Evolutionary conservation across 2,797 vertebrate genomes (phyloP), one percentile per base, ranked within the genome.

Genomic region (Petrocephalus schoutedeni): DNA sequence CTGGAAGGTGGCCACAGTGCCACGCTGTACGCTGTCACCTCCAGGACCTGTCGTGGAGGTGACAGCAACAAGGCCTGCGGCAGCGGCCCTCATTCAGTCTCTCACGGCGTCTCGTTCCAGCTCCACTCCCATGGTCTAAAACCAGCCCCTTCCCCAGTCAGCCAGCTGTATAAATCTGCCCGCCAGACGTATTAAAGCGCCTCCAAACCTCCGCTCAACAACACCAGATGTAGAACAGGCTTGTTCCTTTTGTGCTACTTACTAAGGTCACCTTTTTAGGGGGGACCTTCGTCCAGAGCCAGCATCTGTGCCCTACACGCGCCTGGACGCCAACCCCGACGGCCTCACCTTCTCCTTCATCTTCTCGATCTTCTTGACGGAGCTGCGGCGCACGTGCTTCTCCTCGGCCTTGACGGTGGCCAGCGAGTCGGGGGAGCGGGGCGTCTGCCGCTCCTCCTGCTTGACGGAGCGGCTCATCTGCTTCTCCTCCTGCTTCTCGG

Each of bases 401-500:
- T 99, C 98, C 10, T 99, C 98, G 0, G 96, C 95, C 91, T 96
- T 97, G 89, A 98, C 94, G 0, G 92, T 97, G 92, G 97, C 93
- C 2, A 97, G 94, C 0, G 98, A 96, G 93, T 99, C 98, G 0
- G 98, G 98, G 21, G 98, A 99, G 57, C 98, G 98, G 0, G 98
- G 98, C 0, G 97, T 98, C 93, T 98, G 97, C 0, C 96, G 95
- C 89, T 99, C 98, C 84, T 99, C 98, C 82, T 98, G 98, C 2
- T 96, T 97, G 21, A 97, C 95, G 0, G 97, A 98, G 82, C 99
- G 98, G 9, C 98, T 97, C 92, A 99, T 99, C 94, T 99, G 98
- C 92, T 99, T 99, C 91, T 99, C 98, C 91, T 99, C 98, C 94
- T 99, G 98, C 92, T 99, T 99, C 95, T 99, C 98, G 0, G 98